Evolutionary conservation across 2,113 vertebrate species (phyloP).

Genomic region (Cyanoliseus patagonus): DNA sequence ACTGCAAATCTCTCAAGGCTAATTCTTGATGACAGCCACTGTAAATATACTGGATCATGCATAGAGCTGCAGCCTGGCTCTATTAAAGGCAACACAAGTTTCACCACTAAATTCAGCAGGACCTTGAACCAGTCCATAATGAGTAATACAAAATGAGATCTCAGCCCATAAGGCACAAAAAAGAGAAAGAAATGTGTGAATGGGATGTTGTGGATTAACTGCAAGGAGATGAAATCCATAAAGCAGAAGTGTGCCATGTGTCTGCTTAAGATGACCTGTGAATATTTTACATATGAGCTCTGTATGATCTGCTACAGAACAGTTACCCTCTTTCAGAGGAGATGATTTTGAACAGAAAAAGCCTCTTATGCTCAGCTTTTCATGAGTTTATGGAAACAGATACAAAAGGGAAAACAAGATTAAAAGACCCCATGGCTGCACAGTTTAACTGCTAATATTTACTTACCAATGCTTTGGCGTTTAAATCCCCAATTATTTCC

Average conservation of each 20-base stretch:
- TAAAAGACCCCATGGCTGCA: neutral
- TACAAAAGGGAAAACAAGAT: neutral
- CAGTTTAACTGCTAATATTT: neutral
- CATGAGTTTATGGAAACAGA: neutral
- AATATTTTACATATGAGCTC: neutral
- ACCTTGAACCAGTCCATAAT: neutral
- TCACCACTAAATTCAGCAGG: neutral
- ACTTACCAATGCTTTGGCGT: neutral
- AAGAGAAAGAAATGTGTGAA: neutral
- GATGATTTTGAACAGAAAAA: neutral
- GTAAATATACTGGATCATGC: neutral
- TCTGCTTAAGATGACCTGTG: neutral
- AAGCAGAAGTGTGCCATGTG: neutral
- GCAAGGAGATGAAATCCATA: neutral
- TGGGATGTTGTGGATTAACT: neutral
- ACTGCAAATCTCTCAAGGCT: neutral
- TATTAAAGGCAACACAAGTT: conserved; percentile 8
- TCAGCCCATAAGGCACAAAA: neutral
- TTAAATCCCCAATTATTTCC: neutral
- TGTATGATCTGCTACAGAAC: neutral
- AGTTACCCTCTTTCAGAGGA: neutral
- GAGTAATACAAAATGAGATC: neutral
- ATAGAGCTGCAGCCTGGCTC: neutral
- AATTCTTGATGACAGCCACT: neutral
- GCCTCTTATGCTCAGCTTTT: neutral